Base-by-base conservation (phyloP, 1,140 invertebrate genomes). In the Brachionus angularis region DNA sequence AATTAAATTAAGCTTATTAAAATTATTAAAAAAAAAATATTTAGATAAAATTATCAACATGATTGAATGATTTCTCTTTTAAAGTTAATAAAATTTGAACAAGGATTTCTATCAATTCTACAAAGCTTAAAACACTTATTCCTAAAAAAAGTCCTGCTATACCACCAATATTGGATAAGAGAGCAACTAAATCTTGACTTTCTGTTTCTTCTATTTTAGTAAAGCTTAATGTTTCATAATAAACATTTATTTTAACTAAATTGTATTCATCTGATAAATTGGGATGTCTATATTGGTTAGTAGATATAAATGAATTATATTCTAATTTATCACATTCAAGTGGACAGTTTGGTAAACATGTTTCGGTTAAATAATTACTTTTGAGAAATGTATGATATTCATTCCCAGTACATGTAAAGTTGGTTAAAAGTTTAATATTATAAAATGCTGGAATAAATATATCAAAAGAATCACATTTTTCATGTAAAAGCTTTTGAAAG, bases 121-220 rank as follows among this genome's bases (percentile, higher is more conserved):
- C 36, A 44, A 44, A 5, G 23, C 34, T 64, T 5, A 64, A 36
- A n/a, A 64, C 3, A 33, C 58, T 64, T 5, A 18, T 44, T 12
- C 61, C 39, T 8, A 64, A 18, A 44, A 64, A 64, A 47, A 64
- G 36, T 2, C 61, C 12, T 31, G 44, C 39, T 31, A 47, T n/a
- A 1, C 36, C 61, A 27, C 36, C 36, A 42, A 64, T 44, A 10
- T 36, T 42, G 14, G 61, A 64, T 21, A 64, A 44, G 12, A 64
- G 61, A 14, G 14, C 18, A 16, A 44, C 18, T 8, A 10, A 0
- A 47, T 14, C 18, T 0, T 12, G 5, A 4, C 10, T 44, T 16
- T 21, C 10, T 18, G 14, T 64, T 18, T 64, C 36, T 1, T 18
- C 21, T 5, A 64, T 64, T 29, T 23, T 16, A 10, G 61, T 64